Evolutionary conservation across 2,113 vertebrate species (phyloP), one percentile per base, ranked within the genome.

Genomic region (Mola mola): DNA sequence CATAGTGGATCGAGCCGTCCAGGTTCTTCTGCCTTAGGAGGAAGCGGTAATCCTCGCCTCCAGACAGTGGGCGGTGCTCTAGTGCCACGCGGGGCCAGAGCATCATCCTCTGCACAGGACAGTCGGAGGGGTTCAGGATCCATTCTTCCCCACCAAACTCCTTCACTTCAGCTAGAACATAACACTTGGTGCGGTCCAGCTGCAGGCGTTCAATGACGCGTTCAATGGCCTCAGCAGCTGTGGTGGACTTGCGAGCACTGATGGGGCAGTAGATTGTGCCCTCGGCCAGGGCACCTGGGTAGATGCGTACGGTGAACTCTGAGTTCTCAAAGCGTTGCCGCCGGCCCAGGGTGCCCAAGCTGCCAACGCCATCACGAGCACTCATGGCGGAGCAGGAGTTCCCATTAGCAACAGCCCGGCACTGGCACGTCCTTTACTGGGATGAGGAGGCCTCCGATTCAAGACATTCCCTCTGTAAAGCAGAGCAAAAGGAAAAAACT

Each of bases 111-210:
- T 98, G 97, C 80, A 96, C 97, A 0, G 97, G 97, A 79, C 95
- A 97, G 89, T 99, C 97, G 13, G 89, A 93, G 47, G 97, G 96
- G 90, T 98, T 99, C 80, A 99, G 95, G 75, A 99, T 98, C 97
- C 97, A 99, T 89, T 99, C 97, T 73, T 99, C 97, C 42, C 97
- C 97, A 1, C 97, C 97, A 5, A 98, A 98, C 83, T 98, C 97
- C 85, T 98, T 98, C 79, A 99, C 97, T 68, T 99, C 97, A 0
- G 97, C 97, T 24, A 99, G 64, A 44, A 99, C 96, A 0, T 98
- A 98, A 34, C 94, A 98, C 92, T 93, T 96, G 50, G 94, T 94
- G 78, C 95, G 94, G 76, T 99, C 97, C 0, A 99, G 92, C 22
- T 90, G 93, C 47, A 99, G 93, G 66, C 92, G 95, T 8, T 93